Evolutionary conservation across 2,888 invertebrate species (phyloP), one percentile per base, ranked within the genome.

Genomic region (Cataglyphis cursor): DNA sequence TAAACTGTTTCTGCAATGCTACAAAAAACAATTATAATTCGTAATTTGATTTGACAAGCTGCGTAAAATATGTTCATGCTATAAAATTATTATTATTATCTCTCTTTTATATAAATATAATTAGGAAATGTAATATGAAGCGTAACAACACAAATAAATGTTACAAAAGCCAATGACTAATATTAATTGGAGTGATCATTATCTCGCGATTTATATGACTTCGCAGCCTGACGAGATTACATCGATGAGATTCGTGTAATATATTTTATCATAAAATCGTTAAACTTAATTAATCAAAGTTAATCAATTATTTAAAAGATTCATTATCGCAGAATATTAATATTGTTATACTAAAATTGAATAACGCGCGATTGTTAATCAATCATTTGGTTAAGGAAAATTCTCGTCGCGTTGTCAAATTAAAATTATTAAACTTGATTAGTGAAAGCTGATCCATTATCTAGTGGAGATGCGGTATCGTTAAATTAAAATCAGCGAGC

Each of bases 131-230:
- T 31, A 68, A 78, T 24, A 31, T 15, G 35, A 44, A 44, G 18
- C 70, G 70, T 70, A 78, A 78, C 59, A 78, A 78, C 10, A 12
- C 21, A 68, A 76, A 76, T 76, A 66, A 66, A 70, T 35, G 21
- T 70, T 70, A 21, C 59, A 70, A 31, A 68, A 68, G 31, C 35
- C 70, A 78, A 70, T 78, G 28, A 70, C 59, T 78, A 70, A 78
- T 70, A 70, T 78, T 78, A 78, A 70, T 78, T 78, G 31, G 31
- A 59, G 31, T 18, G 59, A 78, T 78, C 21, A 78, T 78, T 78
- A 78, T 78, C 59, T 59, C 12, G 68, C 18, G 57, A 21, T 70
- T 78, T 78, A 28, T 78, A 70, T 70, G 44, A 70, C 78, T 78
- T 70, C 35, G 21, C 31, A 44, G 21, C 8, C 24, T 44, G 78